Conservation (phyloP, 1,140 invertebrate species). For the Thalassaphorura encarpata region DNA sequence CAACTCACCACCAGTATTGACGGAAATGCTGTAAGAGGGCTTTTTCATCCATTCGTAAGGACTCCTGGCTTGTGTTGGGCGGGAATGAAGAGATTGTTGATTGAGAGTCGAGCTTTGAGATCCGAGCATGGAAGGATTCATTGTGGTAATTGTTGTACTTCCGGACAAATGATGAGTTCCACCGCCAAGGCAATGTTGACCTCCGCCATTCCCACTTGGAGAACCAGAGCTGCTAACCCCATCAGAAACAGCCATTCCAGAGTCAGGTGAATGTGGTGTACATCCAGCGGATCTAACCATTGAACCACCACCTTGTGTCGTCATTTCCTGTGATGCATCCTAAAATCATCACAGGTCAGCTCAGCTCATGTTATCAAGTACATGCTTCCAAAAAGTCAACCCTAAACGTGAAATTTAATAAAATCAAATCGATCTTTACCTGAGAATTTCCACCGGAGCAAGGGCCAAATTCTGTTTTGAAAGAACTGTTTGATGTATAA, state of each 20-base stretch:
- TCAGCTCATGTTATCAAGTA: background rate
- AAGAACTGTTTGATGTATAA: slow-evolving; percentile 4
- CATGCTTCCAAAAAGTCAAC: background rate
- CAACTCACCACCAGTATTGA: slow-evolving; percentile 56
- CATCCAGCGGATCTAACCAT: slow-evolving; percentile 26
- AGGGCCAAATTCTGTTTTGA: slow-evolving; percentile 32
- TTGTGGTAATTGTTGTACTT: background rate
- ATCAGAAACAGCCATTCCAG: slow-evolving; percentile 33
- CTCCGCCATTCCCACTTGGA: slow-evolving; percentile 19
- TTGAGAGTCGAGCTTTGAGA: slow-evolving; percentile 28
- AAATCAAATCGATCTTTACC: too few species aligned
- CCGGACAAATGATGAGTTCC: background rate
- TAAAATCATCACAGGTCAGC: background rate
- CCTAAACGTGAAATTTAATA: too few species aligned
- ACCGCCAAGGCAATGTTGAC: slow-evolving; percentile 24
- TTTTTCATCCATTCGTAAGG: slow-evolving; percentile 87
- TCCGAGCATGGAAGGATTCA: slow-evolving; percentile 14
- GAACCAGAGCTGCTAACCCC: slow-evolving; percentile 29
- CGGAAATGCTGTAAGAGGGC: slow-evolving; percentile 52
- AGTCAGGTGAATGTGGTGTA: slow-evolving; percentile 32
- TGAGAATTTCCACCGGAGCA: slow-evolving; percentile 31
- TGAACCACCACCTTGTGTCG: slow-evolving; percentile 10
- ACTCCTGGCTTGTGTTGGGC: slow-evolving; percentile 55
- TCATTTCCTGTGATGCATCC: slow-evolving; percentile 29
- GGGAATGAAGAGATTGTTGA: slow-evolving; percentile 19